Conservation (phyloP, 2,113 vertebrate species). For the Podiceps cristatus region DNA sequence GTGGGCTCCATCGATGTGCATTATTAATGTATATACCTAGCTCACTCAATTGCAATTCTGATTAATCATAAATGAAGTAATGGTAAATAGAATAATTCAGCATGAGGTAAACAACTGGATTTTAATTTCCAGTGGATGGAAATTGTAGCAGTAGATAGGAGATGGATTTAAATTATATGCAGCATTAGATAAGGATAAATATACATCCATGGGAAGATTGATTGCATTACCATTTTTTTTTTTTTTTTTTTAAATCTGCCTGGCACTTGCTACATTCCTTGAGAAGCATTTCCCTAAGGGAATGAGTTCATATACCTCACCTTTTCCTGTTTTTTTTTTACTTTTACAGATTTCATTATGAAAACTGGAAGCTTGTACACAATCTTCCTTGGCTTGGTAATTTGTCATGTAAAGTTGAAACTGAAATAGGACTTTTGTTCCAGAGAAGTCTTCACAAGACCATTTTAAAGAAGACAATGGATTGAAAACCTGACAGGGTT, state of each 20-base stretch:
- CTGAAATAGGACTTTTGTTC: neutral
- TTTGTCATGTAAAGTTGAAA: neutral
- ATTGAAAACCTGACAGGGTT: neutral
- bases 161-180: neutral
- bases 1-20: neutral
- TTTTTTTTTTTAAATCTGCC: neutral
- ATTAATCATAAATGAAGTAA: conserved; percentile 22
- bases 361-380: neutral
- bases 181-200: neutral
- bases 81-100: conserved; percentile 38
- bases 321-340: neutral
- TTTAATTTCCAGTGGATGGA: conserved; percentile 6
- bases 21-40: conserved; percentile 6
- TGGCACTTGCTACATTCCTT: neutral
- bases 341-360: neutral
- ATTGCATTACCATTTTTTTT: neutral
- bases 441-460: neutral
- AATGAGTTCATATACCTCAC: neutral
- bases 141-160: neutral
- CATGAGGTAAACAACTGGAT: neutral
- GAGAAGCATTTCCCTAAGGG: neutral
- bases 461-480: neutral
- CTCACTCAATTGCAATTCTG: neutral
- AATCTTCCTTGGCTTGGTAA: neutral
- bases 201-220: neutral